phyloP scores from a whole-genome alignment of 2,113 vertebrate genomes.

The Chionomys nivalis region DNA sequence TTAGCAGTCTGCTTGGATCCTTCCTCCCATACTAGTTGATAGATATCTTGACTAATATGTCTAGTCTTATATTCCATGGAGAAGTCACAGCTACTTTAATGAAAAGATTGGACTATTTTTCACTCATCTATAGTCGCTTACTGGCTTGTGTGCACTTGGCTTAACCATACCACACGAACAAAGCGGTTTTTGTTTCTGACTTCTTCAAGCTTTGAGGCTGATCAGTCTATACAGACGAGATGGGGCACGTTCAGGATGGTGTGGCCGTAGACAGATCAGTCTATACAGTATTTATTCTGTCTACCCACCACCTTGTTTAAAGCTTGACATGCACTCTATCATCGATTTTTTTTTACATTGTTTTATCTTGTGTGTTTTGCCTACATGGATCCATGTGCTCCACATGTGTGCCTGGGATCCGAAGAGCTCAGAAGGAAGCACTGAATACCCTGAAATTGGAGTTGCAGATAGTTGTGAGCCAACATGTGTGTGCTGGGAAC shows the following conservation, averaged over 20 bases:
- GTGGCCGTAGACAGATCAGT: not conserved
- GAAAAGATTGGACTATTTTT: conserved; percentile 10
- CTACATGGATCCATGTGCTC: not conserved
- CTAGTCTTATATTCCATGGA: not conserved
- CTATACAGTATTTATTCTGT: not conserved
- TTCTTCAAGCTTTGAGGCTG: not conserved
- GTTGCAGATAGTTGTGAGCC: not conserved
- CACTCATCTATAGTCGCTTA: not conserved
- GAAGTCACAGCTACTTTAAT: not conserved
- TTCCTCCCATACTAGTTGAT: not conserved
- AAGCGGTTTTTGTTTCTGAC: not conserved
- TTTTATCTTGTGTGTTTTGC: not conserved
- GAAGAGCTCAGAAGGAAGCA: not conserved
- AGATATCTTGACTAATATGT: not conserved
- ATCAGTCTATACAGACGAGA: not conserved
- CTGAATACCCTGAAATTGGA: not conserved
- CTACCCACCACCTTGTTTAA: not conserved
- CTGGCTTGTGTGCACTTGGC: not conserved
- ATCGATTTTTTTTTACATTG: not conserved
- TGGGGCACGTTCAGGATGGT: too few relatives aligned
- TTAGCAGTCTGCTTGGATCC: not conserved
- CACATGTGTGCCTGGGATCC: not conserved
- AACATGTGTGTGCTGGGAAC: not conserved
- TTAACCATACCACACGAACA: not conserved
- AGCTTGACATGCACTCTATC: not conserved